Conservation (phyloP, 2,113 vertebrate species). For the Uropsilus gracilis region DNA sequence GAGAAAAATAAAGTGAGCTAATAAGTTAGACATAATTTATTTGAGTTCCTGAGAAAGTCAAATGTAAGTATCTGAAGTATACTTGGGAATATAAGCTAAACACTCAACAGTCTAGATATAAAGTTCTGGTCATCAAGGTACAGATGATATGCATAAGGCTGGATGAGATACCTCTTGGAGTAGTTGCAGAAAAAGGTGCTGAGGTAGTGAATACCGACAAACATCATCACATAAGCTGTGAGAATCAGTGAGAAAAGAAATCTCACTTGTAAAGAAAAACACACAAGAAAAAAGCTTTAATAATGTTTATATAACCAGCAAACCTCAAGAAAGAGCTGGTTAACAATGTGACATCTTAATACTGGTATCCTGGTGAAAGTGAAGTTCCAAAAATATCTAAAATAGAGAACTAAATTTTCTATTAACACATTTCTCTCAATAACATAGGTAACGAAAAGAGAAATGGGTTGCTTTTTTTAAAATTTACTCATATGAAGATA, state of each 20-base stretch:
- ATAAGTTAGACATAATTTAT: background rate
- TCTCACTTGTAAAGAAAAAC: background rate
- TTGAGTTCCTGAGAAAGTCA: background rate
- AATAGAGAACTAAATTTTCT: background rate
- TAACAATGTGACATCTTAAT: background rate
- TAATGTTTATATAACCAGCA: background rate
- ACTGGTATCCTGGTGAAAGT: background rate
- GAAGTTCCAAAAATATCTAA: background rate
- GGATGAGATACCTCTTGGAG: background rate
- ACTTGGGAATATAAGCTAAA: conserved; percentile 14
- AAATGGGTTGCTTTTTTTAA: background rate
- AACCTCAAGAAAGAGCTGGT: background rate
- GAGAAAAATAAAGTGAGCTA: background rate
- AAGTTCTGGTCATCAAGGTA: background rate
- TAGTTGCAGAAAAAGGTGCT: background rate
- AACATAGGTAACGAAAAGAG: background rate
- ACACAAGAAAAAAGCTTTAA: background rate
- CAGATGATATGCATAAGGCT: background rate
- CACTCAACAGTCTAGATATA: background rate
- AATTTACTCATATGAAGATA: background rate
- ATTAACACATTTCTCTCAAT: background rate
- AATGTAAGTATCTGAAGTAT: background rate
- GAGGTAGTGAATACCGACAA: background rate
- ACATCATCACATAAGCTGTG: background rate
- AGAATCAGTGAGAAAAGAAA: background rate